Evolutionary conservation across 2,797 vertebrate species (phyloP).

Genomic region (Neosilurus hyrtlii): DNA sequence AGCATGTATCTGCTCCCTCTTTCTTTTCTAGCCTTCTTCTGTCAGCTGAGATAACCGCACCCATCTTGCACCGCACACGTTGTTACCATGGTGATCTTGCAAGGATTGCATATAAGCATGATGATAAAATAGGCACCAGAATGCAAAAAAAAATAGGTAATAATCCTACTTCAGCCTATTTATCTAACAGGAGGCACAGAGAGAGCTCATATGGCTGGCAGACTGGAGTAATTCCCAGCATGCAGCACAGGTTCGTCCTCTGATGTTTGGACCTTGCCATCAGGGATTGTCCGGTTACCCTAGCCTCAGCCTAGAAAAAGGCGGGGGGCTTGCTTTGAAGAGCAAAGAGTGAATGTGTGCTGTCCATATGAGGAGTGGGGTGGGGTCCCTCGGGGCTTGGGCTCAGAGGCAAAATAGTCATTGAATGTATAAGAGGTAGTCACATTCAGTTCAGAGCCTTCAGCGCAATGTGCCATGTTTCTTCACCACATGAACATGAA

Average conservation of each 20-base stretch:
- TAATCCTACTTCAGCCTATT: constrained; percentile 19
- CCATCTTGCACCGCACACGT: constrained; percentile 36
- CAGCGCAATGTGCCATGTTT: constrained; percentile 15
- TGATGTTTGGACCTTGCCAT: constrained; percentile 38
- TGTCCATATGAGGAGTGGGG: constrained; percentile 35
- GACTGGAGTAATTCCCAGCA: constrained; percentile 39
- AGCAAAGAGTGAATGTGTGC: constrained; percentile 25
- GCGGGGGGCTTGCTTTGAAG: constrained; percentile 37
- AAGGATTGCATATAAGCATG: neutral
- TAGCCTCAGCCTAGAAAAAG: constrained; percentile 15
- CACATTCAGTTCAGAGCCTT: constrained; percentile 12
- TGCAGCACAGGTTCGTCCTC: constrained; percentile 37
- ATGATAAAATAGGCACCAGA: neutral
- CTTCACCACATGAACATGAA: constrained; percentile 10
- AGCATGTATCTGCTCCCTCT: constrained; percentile 9
- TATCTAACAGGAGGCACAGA: constrained; percentile 10
- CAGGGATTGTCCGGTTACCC: constrained; percentile 43
- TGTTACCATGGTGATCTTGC: constrained; percentile 57
- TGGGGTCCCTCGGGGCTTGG: constrained; percentile 21
- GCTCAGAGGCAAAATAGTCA: constrained; percentile 33
- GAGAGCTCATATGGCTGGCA: constrained; percentile 36
- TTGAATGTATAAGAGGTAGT: constrained; percentile 13
- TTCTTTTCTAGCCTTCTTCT: constrained; percentile 24
- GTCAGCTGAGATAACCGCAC: constrained; percentile 46
- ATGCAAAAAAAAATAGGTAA: constrained; percentile 11